Evolutionary conservation across 2,888 invertebrate genomes (phyloP).

Genomic region (Macropis europaea): DNA sequence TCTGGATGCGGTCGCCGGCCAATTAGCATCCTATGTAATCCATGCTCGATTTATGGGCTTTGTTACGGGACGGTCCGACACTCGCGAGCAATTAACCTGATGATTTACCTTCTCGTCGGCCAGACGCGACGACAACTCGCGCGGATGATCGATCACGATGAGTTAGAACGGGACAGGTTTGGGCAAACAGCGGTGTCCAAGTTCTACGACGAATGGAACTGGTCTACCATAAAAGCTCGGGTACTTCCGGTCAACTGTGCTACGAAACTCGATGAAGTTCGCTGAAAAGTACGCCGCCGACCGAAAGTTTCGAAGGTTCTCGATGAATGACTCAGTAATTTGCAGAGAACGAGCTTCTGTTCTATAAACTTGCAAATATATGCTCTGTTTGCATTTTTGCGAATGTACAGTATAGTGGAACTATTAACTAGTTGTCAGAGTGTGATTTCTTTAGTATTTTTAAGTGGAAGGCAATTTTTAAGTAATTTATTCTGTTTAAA

Average conservation of each 20-base stretch:
- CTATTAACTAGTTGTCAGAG: too few relatives aligned
- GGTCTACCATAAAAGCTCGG: neutral
- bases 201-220: neutral
- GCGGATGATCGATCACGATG: conserved; percentile 33
- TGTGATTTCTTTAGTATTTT: too few relatives aligned
- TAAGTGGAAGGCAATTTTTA: too few relatives aligned
- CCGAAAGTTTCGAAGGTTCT: too few relatives aligned
- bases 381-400: too few relatives aligned
- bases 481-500: too few relatives aligned
- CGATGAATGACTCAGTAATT: too few relatives aligned
- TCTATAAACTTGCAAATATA: too few relatives aligned
- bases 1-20: neutral
- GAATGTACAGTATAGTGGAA: too few relatives aligned
- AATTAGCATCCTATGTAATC: conserved; percentile 10
- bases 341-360: too few relatives aligned
- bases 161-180: conserved; percentile 24
- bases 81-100: conserved; percentile 32
- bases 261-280: too few relatives aligned
- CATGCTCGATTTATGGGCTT: conserved; percentile 43
- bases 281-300: too few relatives aligned
- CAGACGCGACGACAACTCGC: neutral
- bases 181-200: conserved; percentile 19
- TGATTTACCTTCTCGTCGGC: conserved; percentile 40
- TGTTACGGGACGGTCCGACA: conserved; percentile 17
- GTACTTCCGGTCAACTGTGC: neutral